Evolutionary conservation across 2,888 invertebrate species (phyloP).

Genomic region (Diploptera punctata): DNA sequence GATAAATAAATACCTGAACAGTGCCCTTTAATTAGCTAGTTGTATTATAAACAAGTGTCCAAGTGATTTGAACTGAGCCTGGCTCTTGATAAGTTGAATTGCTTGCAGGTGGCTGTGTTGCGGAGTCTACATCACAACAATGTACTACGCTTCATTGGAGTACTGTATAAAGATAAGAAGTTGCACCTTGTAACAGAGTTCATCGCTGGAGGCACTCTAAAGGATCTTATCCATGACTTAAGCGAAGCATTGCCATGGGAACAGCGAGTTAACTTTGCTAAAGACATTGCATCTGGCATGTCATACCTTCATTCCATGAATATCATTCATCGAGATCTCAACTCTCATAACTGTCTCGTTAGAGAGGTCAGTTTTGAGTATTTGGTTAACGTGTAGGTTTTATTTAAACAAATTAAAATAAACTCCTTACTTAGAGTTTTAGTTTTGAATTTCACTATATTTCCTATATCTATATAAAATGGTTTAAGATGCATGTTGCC

Average conservation of each 20-base stretch:
- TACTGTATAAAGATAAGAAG: slow-evolving; percentile 90
- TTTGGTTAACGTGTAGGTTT: too few relatives aligned
- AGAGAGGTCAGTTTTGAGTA: slow-evolving; percentile 65
- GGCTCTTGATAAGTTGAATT: too few relatives aligned
- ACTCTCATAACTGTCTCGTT: slow-evolving; percentile 94
- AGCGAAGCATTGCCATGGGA: slow-evolving; percentile 76
- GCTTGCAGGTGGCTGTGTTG: slow-evolving; percentile 81
- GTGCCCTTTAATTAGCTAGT: too few relatives aligned
- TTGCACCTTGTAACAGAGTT: slow-evolving; percentile 93
- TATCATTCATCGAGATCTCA: slow-evolving; percentile 94
- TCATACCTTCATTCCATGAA: slow-evolving; percentile 93
- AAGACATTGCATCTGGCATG: slow-evolving; percentile 93
- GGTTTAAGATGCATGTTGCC: too few relatives aligned
- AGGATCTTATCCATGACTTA: slow-evolving; percentile 81
- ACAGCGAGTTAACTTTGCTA: slow-evolving; percentile 82
- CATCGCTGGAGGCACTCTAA: slow-evolving; percentile 89
- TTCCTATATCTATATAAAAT: too few relatives aligned
- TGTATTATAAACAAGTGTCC: too few relatives aligned
- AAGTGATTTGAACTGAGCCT: too few relatives aligned
- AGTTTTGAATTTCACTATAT: too few relatives aligned
- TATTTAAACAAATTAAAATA: too few relatives aligned
- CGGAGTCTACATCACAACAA: slow-evolving; percentile 88
- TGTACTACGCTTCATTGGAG: slow-evolving; percentile 90
- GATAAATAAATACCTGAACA: too few relatives aligned
- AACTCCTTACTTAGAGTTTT: too few relatives aligned